Percentiles rank a stretch among this genome's conserved stretches.
Evolutionary conservation across 2,888 invertebrate genomes (phyloP).

Genomic region (Dinocampus coccinellae): DNA sequence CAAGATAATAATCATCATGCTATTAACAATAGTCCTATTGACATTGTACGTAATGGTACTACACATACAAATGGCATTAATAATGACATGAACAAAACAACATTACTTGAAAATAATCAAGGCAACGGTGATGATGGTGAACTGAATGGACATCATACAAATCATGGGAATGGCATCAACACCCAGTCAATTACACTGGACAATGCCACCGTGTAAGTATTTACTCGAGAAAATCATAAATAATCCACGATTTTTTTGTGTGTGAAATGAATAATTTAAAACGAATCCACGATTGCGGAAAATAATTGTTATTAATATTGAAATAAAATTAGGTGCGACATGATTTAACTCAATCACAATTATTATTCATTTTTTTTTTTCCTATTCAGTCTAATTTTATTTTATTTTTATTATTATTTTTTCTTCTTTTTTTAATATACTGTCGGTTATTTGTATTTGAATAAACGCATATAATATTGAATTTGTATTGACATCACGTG

Average conservation of each 20-base stretch:
- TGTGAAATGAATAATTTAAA: neutral
- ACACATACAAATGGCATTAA: constrained; percentile 61
- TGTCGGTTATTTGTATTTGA: neutral
- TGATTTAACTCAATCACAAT: neutral
- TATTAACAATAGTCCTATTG: constrained; percentile 53
- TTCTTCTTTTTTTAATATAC: neutral
- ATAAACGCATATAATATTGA: neutral
- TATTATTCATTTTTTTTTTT: neutral
- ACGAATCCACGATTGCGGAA: neutral
- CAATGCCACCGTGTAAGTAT: constrained; percentile 69
- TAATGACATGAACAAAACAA: constrained; percentile 53
- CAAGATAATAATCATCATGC: constrained; percentile 53
- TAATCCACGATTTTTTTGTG: neutral
- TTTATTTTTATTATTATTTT: neutral
- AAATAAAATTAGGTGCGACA: neutral
- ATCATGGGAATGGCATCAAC: constrained; percentile 66
- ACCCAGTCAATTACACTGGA: constrained; percentile 65
- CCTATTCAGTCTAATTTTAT: neutral
- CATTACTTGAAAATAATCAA: constrained; percentile 63
- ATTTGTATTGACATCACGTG: neutral
- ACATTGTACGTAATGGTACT: constrained; percentile 62
- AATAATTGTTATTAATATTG: neutral
- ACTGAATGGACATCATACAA: constrained; percentile 65
- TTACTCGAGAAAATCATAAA: constrained; percentile 36
- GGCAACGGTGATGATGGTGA: constrained; percentile 60